These are phyloP conservation scores for Teleogryllus occipitalis DNA, from an alignment of 1,140 invertebrate genomes.

Conservation along the genomic window DNA sequence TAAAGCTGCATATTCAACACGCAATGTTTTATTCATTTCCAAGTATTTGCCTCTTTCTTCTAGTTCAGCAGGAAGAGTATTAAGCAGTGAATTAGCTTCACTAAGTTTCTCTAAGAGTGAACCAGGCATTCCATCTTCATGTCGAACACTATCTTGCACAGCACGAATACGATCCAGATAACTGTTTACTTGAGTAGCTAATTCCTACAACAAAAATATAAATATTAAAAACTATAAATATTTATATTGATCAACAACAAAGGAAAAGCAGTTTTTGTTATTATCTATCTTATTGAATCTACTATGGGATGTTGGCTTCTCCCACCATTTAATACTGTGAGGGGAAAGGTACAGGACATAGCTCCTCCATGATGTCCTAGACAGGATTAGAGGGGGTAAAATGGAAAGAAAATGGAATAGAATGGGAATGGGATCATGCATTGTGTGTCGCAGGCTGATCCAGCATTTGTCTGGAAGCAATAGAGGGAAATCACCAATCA, in stretches of 20 bases:
- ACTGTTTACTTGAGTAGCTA: conserved; percentile 60
- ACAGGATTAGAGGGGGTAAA: no score
- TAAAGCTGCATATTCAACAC: conserved; percentile 60
- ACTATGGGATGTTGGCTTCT: no score
- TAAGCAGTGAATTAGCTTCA: conserved; percentile 65
- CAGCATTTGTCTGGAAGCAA: no score
- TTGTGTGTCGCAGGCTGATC: no score
- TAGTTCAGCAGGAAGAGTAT: conserved; percentile 68
- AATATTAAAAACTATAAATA: not conserved
- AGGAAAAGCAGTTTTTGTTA: not conserved
- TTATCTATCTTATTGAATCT: not conserved
- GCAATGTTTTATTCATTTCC: conserved; percentile 59
- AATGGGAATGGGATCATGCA: no score
- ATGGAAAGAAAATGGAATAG: no score
- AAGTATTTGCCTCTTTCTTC: conserved; percentile 71
- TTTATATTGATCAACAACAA: not conserved
- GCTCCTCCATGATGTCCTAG: no score
- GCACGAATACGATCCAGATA: conserved; percentile 60
- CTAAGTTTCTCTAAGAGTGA: conserved; percentile 73
- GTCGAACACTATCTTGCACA: conserved; percentile 56
- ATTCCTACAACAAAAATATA: conserved; percentile 31
- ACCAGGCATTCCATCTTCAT: conserved; percentile 67
- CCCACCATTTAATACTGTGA: no score
- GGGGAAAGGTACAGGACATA: no score
- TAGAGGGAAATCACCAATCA: no score